Conservation (phyloP, 2,797 vertebrate species). For the Gadopsis marmoratus region DNA sequence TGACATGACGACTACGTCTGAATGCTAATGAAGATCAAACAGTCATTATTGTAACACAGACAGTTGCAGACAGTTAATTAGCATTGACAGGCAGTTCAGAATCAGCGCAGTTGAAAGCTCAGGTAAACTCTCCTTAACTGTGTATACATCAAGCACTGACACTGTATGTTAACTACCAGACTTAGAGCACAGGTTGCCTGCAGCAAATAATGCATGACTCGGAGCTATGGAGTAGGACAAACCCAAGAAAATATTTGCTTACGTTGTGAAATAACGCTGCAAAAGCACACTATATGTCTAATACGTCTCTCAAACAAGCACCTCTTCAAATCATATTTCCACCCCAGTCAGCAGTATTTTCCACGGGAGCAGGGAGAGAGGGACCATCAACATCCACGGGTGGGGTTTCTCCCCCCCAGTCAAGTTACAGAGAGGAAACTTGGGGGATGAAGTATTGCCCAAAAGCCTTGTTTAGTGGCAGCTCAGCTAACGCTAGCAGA, state of each 20-base stretch:
- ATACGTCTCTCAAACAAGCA: constrained; percentile 57
- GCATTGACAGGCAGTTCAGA: constrained; percentile 24
- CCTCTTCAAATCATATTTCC: constrained; percentile 68
- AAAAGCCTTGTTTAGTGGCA: constrained; percentile 70
- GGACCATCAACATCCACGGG: constrained; percentile 35
- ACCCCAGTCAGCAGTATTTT: constrained; percentile 70
- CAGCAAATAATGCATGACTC: constrained; percentile 44
- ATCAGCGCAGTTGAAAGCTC: constrained; percentile 12
- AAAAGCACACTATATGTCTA: constrained; percentile 40
- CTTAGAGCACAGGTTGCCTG: constrained; percentile 27
- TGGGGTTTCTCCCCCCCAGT: constrained; percentile 15
- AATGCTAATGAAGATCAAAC: constrained; percentile 56
- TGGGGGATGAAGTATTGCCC: constrained; percentile 48
- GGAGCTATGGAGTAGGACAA: constrained; percentile 12
- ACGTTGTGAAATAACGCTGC: constrained; percentile 39
- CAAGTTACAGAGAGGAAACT: constrained; percentile 50
- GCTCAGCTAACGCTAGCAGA: constrained; percentile 65
- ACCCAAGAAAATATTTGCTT: constrained; percentile 65
- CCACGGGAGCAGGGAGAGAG: constrained; percentile 7
- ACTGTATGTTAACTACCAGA: constrained; percentile 5
- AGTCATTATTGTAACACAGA: constrained; percentile 10
- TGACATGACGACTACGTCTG: constrained; percentile 22
- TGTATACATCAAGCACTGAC: not conserved
- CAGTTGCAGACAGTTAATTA: constrained; percentile 14
- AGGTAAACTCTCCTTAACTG: constrained; percentile 10